These are phyloP conservation scores for Drosophila basisetae DNA, from an alignment of 2,888 invertebrate species.

Conservation along the genomic window DNA sequence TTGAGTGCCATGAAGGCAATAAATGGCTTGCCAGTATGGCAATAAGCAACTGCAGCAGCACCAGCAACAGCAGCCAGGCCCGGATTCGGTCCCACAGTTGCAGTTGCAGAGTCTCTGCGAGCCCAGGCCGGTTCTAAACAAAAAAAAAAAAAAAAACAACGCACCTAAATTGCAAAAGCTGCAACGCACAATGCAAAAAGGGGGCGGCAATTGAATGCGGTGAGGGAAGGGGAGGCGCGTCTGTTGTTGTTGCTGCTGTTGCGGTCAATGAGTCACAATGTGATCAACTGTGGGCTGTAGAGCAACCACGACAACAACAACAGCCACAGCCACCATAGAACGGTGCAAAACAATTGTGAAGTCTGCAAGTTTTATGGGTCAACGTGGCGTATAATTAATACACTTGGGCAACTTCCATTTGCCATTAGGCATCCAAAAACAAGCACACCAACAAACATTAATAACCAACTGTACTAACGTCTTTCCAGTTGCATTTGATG, in stretches of 20 bases:
- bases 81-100: slow-evolving; percentile 42
- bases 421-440: slow-evolving; percentile 64
- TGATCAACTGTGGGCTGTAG: slow-evolving; percentile 59
- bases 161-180: slow-evolving; percentile 63
- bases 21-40: slow-evolving; percentile 66
- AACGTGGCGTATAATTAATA: slow-evolving; percentile 79
- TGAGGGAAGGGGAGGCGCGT: slow-evolving; percentile 25
- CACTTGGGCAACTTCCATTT: slow-evolving; percentile 77
- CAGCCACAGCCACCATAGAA: slow-evolving; percentile 24
- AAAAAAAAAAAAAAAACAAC: slow-evolving; percentile 43
- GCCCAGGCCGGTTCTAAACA: slow-evolving; percentile 63
- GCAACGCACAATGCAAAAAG: slow-evolving; percentile 69
- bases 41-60: slow-evolving; percentile 47
- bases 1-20: slow-evolving; percentile 80
- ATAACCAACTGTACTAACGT: slow-evolving; percentile 4
- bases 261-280: slow-evolving; percentile 72
- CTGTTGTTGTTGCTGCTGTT: slow-evolving; percentile 25
- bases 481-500: slow-evolving; percentile 14
- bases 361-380: slow-evolving; percentile 70
- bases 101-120: slow-evolving; percentile 28
- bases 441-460: slow-evolving; percentile 12
- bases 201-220: slow-evolving; percentile 33
- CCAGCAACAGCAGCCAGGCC: slow-evolving; percentile 32
- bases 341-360: slow-evolving; percentile 66
- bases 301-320: slow-evolving; percentile 13